A percentile compares a stretch with the other conserved stretches of the same genome.
phyloP scores from a whole-genome alignment of 2,113 vertebrate genomes.

The Petroica traversi region DNA sequence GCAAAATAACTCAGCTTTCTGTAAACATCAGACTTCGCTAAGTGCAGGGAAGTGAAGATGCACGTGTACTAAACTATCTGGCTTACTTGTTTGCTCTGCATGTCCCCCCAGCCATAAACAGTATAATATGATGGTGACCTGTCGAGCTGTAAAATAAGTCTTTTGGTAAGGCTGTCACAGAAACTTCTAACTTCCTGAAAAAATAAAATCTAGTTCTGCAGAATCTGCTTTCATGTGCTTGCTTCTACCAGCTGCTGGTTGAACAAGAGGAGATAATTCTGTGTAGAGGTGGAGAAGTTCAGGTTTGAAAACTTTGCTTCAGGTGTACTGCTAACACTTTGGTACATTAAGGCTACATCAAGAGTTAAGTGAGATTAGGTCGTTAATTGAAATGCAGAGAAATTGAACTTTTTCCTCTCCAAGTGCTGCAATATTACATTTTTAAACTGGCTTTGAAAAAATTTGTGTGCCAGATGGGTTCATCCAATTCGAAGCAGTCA shows the following conservation, averaged over 20 bases:
- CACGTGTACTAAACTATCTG: background rate
- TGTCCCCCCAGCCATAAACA: background rate
- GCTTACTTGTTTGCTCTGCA: background rate
- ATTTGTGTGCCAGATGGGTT: background rate
- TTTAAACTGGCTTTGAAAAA: background rate
- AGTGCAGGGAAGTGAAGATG: background rate
- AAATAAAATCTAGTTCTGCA: background rate
- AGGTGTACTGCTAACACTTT: background rate
- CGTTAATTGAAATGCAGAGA: background rate
- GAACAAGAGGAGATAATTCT: background rate
- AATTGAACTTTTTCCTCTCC: background rate
- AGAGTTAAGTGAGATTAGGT: background rate
- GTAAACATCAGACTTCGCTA: background rate
- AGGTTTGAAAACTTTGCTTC: background rate
- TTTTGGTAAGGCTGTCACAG: background rate
- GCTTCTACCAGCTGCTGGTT: background rate
- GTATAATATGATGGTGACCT: too few relatives aligned
- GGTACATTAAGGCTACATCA: background rate
- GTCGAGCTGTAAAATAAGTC: background rate
- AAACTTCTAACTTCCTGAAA: background rate
- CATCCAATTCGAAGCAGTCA: background rate
- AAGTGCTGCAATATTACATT: background rate
- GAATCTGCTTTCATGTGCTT: background rate
- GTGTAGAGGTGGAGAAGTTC: fast-evolving
- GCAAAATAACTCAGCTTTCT: background rate